These are phyloP conservation scores for Myodes glareolus DNA, from an alignment of 2,113 vertebrate genomes.

Conservation along the genomic window DNA sequence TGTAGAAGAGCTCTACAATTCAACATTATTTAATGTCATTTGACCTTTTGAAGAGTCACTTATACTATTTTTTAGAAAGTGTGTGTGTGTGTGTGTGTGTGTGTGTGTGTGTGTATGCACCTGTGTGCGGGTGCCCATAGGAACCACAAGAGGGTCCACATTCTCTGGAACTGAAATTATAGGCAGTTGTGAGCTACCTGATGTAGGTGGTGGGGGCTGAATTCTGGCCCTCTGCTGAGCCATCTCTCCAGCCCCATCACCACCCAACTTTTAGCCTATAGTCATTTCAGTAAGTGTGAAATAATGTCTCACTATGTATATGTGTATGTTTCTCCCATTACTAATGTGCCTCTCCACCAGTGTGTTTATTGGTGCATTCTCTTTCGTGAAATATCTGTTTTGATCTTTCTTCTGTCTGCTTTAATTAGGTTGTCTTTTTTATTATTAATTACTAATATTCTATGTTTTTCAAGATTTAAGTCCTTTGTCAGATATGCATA, in stretches of 20 bases:
- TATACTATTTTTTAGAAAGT: not conserved
- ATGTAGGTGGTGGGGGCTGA: not conserved
- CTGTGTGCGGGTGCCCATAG: not conserved
- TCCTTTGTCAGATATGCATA: constrained; percentile 10
- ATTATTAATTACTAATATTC: constrained; percentile 35
- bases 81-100: not conserved
- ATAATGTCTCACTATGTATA: not conserved
- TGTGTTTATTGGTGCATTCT: not conserved
- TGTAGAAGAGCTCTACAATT: not conserved
- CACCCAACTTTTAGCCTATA: not conserved
- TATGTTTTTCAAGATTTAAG: constrained; percentile 5
- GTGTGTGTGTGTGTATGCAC: not conserved
- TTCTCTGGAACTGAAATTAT: no score
- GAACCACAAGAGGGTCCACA: not conserved
- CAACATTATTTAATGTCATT: not conserved
- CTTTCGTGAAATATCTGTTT: not conserved
- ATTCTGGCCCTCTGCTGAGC: not conserved
- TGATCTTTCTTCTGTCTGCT: not conserved
- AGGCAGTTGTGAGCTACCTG: not conserved
- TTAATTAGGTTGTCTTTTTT: constrained; percentile 38
- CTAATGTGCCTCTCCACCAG: not conserved
- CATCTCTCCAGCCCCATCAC: not conserved
- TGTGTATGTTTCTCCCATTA: constrained; percentile 11
- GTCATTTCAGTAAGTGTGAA: not conserved
- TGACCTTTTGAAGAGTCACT: not conserved